Percentiles rank a stretch among this genome's conserved stretches.
Evolutionary conservation across 2,113 vertebrate genomes (phyloP).

Genomic region (Eulacestoma nigropectus): DNA sequence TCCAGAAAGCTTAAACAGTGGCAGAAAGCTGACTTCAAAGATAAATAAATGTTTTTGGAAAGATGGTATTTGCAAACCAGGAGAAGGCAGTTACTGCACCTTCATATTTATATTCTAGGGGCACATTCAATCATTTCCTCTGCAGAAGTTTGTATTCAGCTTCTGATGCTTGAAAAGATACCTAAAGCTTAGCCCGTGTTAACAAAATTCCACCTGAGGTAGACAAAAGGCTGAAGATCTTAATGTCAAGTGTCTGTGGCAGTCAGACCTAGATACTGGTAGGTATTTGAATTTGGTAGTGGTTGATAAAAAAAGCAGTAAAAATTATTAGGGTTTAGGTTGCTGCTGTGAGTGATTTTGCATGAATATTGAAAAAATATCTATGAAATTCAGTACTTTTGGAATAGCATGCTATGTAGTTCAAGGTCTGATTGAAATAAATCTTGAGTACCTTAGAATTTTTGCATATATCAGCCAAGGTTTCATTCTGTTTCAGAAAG

Average conservation of each 20-base stretch:
- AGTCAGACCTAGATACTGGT: not conserved
- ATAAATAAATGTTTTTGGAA: not conserved
- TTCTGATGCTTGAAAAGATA: not conserved
- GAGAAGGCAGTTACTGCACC: not conserved
- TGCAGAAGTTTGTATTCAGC: not conserved
- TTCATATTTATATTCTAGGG: constrained; percentile 5
- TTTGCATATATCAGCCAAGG: not conserved
- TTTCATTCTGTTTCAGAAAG: not conserved
- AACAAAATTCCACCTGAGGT: not conserved
- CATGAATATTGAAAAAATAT: not conserved
- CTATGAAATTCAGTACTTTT: not conserved
- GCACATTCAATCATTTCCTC: not conserved
- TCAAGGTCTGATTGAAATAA: not conserved
- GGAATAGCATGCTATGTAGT: not conserved
- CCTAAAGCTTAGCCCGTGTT: not conserved
- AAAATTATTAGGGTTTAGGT: not conserved
- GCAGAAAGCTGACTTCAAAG: not conserved
- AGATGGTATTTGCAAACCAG: not conserved
- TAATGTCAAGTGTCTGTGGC: not conserved
- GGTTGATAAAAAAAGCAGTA: not conserved
- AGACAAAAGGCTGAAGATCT: not conserved
- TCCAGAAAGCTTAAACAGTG: not conserved
- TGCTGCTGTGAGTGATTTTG: not conserved
- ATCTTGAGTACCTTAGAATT: not conserved
- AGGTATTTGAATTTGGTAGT: not conserved